Conservation (phyloP, 2,888 invertebrate species). For the Nebria brevicollis region DNA sequence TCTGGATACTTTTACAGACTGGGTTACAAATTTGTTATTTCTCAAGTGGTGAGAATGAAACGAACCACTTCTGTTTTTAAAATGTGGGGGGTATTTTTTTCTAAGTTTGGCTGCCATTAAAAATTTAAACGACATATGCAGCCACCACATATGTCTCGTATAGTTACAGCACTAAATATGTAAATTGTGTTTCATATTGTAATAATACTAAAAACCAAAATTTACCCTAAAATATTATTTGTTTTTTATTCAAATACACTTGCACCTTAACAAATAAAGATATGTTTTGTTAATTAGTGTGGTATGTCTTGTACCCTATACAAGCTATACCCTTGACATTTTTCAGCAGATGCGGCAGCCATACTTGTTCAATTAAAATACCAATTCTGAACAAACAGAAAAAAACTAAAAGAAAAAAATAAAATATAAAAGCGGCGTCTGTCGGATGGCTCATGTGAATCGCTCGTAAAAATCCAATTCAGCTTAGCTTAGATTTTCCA, state of each 20-base stretch:
- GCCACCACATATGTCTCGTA: neutral
- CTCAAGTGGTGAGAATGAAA: neutral
- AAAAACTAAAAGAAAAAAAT: neutral
- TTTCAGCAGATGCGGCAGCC: neutral
- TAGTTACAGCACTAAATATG: neutral
- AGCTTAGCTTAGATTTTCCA: neutral
- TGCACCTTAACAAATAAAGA: neutral
- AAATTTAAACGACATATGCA: neutral
- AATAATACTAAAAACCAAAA: neutral
- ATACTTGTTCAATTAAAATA: neutral
- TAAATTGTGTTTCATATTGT: neutral
- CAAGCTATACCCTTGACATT: neutral
- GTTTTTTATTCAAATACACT: neutral
- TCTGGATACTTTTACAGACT: neutral
- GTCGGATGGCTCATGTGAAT: neutral
- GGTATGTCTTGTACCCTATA: neutral
- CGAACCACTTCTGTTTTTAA: neutral
- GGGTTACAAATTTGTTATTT: neutral
- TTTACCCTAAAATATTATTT: too few relatives aligned
- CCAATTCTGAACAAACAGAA: neutral
- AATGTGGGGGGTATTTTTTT: neutral
- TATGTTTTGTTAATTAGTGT: neutral
- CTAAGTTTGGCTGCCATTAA: neutral
- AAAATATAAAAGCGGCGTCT: neutral
- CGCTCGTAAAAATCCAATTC: neutral